Conservation (phyloP, 2,797 vertebrate species). For the Geotrypetes seraphini region DNA sequence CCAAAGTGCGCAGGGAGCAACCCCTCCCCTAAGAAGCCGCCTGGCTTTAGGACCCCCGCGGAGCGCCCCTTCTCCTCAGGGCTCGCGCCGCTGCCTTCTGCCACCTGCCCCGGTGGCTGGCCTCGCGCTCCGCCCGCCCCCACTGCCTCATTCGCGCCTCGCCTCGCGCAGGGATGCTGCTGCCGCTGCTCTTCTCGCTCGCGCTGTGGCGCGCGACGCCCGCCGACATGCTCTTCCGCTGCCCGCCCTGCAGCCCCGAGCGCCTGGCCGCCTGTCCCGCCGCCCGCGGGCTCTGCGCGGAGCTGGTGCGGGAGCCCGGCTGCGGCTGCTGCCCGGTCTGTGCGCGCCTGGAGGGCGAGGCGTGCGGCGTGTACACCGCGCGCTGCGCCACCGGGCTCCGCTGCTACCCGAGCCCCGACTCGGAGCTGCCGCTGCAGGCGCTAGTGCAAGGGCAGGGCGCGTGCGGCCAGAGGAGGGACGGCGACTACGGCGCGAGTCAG, state of each 20-base stretch:
- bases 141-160: too few species aligned
- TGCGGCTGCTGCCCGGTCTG: conserved; percentile 89
- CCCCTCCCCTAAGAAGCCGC: too few species aligned
- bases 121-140: not conserved
- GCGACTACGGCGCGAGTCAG: conserved; percentile 44
- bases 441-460: conserved; percentile 73
- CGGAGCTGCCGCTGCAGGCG: conserved; percentile 72
- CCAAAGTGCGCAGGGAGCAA: too few species aligned
- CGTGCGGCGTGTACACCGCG: conserved; percentile 82
- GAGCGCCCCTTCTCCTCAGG: not conserved
- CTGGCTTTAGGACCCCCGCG: conserved; percentile 33
- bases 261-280: conserved; percentile 50
- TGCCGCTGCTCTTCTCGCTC: conserved; percentile 6
- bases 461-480: conserved; percentile 62
- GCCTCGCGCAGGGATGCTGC: conserved; percentile 24
- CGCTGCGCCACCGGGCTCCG: conserved; percentile 72
- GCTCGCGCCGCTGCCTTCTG: not conserved
- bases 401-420: conserved; percentile 68
- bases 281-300: conserved; percentile 47
- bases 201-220: conserved; percentile 19
- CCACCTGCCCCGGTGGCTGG: conserved; percentile 4
- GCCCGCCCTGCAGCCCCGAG: conserved; percentile 61
- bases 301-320: conserved; percentile 81
- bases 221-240: conserved; percentile 66
- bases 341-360: conserved; percentile 68